Conservation (phyloP, 1,140 invertebrate genomes). For the Drosophila pandora region DNA sequence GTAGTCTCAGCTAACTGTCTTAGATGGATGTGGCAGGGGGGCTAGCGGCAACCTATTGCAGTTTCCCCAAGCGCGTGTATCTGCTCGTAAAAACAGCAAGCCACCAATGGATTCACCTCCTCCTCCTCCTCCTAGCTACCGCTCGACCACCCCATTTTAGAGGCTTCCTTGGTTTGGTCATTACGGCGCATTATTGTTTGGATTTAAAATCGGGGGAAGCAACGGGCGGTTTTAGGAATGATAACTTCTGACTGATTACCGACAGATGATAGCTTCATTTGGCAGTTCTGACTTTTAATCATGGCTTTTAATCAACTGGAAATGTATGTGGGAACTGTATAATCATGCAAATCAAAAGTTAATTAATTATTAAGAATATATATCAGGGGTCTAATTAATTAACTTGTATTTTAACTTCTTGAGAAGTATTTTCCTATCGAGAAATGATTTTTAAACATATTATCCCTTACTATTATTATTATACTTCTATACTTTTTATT, state of each 20-base stretch:
- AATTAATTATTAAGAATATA: too few relatives aligned
- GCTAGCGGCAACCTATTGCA: slow-evolving; percentile 48
- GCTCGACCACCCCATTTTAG: slow-evolving; percentile 25
- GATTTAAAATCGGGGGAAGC: slow-evolving; percentile 23
- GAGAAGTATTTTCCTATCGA: too few relatives aligned
- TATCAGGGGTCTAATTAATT: too few relatives aligned
- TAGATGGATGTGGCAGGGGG: slow-evolving; percentile 29
- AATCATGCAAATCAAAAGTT: background rate
- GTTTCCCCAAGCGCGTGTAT: slow-evolving; percentile 31
- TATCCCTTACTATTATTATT: too few relatives aligned
- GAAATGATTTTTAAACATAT: too few relatives aligned
- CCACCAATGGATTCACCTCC: slow-evolving; percentile 40
- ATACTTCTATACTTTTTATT: too few relatives aligned
- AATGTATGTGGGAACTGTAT: background rate
- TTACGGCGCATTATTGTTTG: slow-evolving; percentile 67
- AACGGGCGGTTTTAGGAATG: slow-evolving; percentile 12
- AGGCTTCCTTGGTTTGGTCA: slow-evolving; percentile 45
- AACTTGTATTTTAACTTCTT: too few relatives aligned
- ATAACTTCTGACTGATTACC: slow-evolving; percentile 44
- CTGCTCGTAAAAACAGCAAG: slow-evolving; percentile 70
- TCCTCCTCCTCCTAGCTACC: slow-evolving; percentile 7
- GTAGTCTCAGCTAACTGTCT: slow-evolving; percentile 30
- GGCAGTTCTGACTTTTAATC: background rate
- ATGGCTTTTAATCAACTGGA: background rate
- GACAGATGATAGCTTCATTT: slow-evolving; percentile 59